Percentiles rank a stretch among this genome's conserved stretches.
phyloP scores from a whole-genome alignment of 2,797 vertebrate genomes.

The Petrocephalus schoutedeni region DNA sequence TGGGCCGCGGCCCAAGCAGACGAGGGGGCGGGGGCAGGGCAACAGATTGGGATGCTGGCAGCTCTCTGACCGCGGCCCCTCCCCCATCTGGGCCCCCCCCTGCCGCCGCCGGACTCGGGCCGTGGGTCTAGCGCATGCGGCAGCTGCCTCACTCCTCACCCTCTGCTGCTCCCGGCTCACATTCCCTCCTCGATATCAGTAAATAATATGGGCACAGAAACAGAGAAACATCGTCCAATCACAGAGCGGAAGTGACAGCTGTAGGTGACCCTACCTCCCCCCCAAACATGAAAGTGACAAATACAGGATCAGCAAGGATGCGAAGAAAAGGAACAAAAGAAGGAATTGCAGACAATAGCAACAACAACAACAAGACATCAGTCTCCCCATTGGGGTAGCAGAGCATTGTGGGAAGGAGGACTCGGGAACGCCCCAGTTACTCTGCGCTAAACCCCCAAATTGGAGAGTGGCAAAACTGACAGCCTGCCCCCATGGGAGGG shows the following conservation, averaged over 20 bases:
- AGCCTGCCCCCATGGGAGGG: slow-evolving; percentile 13
- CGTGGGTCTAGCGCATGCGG: neutral
- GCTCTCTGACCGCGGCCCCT: neutral
- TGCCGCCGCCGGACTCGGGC: neutral
- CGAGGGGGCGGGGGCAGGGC: neutral
- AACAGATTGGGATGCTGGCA: slow-evolving; percentile 7
- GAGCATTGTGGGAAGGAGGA: neutral
- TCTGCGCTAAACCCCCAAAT: neutral
- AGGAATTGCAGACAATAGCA: neutral
- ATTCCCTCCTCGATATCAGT: neutral
- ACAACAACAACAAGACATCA: neutral
- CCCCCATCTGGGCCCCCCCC: neutral
- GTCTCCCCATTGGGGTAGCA: neutral
- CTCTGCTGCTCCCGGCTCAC: neutral
- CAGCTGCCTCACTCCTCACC: neutral
- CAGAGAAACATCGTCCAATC: neutral
- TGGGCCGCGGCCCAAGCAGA: neutral
- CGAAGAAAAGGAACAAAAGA: neutral
- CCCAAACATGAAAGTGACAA: neutral
- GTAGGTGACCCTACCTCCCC: neutral
- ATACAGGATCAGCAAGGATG: neutral
- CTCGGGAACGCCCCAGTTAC: neutral
- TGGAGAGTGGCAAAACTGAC: neutral
- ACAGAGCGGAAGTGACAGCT: neutral
- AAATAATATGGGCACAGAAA: neutral